Base-by-base conservation (phyloP, 2,888 invertebrate genomes). In the Megastigmus dorsalis region DNA sequence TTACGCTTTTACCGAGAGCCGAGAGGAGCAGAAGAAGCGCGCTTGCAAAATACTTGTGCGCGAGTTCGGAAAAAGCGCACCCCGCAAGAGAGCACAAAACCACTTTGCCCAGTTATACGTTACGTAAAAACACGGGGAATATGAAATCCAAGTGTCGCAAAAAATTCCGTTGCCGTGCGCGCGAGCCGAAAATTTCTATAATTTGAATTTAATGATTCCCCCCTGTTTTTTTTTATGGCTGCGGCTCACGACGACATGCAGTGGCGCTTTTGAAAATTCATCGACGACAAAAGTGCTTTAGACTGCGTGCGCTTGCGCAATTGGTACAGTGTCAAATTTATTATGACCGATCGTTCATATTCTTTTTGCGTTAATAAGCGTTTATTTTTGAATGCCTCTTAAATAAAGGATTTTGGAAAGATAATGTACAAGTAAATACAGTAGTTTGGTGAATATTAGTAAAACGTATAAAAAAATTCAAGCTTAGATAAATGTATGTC, bases 1-100 rank as follows among this genome's bases (percentile, higher is more conserved):
- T 30, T 28, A 48, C n/a, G n/a, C n/a, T 55, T 23, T 36, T 41
- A 45, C 15, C 7, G n/a, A 10, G 36, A 33, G 43, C 26, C 5
- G n/a, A 55, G 66, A n/a, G n/a, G n/a, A n/a, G n/a, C n/a, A n/a
- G n/a, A 74, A 68, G 50, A 48, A 43, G 63, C 60, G 18, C 26
- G 41, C 62, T 68, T 74, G 50, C 74, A 69, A 69, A 74, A 74
- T 57, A 60, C 54, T 59, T 52, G 45, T 23, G 18, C 30, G 55
- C 50, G 30, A 50, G 23, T 65, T 59, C n/a, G 72, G 38, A 18
- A 57, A 72, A 72, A 72, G 45, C 20, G 45, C 55, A n/a, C 23
- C 69, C 41, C 28, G 60, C 41, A 15, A 28, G 15, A 18, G 48
- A 26, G 38, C 20, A n/a, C n/a, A 26, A 20, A 57, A 7, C 45